phyloP scores from a whole-genome alignment of 2,888 invertebrate species.

The Clitarchus hookeri region DNA sequence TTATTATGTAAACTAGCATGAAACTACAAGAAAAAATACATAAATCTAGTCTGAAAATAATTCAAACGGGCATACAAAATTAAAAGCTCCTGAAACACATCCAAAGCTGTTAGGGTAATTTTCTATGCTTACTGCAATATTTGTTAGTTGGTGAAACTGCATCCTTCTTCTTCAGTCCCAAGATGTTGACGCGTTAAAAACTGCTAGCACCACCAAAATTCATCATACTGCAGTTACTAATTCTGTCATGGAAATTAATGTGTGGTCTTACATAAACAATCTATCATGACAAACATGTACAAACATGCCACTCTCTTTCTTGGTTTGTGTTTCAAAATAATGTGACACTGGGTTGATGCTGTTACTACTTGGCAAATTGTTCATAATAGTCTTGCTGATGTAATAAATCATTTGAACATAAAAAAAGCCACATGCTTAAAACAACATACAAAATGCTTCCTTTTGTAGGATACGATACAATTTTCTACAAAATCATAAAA shows the following conservation, averaged over 20 bases:
- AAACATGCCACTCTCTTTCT: not conserved
- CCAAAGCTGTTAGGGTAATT: not conserved
- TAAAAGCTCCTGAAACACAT: not conserved
- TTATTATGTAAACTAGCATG: not conserved
- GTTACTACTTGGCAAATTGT: not conserved
- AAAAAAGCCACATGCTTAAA: not conserved
- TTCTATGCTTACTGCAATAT: not conserved
- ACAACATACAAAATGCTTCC: not conserved
- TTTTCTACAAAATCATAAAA: not conserved
- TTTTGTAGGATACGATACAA: not conserved
- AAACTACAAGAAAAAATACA: slow-evolving; percentile 2
- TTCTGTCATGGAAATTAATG: not conserved
- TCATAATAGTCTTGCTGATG: not conserved
- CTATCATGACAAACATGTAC: not conserved
- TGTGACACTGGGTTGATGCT: not conserved
- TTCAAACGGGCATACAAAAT: not conserved
- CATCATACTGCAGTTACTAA: not conserved
- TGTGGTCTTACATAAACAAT: not conserved
- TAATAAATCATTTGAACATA: not conserved
- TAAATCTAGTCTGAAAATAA: not conserved
- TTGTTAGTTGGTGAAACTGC: slow-evolving; percentile 46
- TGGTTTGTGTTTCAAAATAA: not conserved
- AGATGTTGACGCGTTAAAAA: slow-evolving; percentile 47
- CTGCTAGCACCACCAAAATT: slow-evolving; percentile 51
- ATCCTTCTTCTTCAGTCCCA: slow-evolving; percentile 45